phyloP scores from a whole-genome alignment of 2,797 vertebrate genomes.

The Mionectes olivaceus region DNA sequence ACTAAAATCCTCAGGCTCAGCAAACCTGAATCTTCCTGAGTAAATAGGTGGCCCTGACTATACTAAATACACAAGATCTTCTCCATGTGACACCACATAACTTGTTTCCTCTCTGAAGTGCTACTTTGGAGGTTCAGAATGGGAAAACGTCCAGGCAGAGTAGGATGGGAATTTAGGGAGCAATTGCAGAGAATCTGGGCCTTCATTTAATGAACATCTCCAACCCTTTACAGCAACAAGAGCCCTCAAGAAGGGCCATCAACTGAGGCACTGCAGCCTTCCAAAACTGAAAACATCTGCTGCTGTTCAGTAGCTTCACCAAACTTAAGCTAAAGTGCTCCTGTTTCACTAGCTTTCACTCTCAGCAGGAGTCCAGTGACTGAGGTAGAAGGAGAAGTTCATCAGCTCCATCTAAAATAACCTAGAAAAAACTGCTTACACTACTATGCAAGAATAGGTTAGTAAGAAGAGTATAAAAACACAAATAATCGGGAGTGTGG shows the following conservation, averaged over 20 bases:
- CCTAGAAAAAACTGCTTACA: background rate
- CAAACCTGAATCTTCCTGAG: background rate
- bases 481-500: background rate
- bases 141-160: background rate
- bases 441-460: background rate
- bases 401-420: background rate
- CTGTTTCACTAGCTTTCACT: background rate
- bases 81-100: rapidly evolving
- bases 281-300: background rate
- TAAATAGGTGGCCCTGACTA: background rate
- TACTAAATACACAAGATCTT: background rate
- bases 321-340: background rate
- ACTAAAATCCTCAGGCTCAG: background rate
- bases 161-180: background rate
- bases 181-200: background rate
- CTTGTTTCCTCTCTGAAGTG: background rate
- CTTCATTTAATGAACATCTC: background rate
- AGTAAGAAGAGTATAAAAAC: background rate
- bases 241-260: background rate
- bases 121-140: background rate
- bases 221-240: background rate
- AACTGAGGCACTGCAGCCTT: background rate
- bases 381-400: background rate
- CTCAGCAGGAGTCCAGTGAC: background rate
- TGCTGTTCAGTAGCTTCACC: background rate